Percentiles rank a stretch among this genome's conserved stretches.
These are phyloP conservation scores for Chelonus formosanus DNA, from an alignment of 2,888 invertebrate species.

Conservation along the genomic window DNA sequence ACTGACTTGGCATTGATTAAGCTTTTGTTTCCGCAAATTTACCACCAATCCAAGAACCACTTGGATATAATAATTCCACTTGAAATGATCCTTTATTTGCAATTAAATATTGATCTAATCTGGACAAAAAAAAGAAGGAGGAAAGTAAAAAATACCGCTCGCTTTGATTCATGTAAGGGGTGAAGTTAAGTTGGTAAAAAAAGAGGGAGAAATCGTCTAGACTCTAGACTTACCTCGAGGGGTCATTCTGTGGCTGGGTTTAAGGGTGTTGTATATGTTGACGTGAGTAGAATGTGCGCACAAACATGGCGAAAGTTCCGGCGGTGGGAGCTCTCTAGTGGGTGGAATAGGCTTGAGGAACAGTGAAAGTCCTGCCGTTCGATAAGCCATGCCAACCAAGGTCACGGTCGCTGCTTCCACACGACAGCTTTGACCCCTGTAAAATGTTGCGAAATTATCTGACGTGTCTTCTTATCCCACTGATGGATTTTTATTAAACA, in stretches of 20 bases:
- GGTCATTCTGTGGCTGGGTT: slow-evolving; percentile 15
- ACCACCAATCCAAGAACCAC: slow-evolving; percentile 23
- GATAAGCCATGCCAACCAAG: slow-evolving; percentile 61
- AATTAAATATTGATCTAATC: slow-evolving; percentile 36
- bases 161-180: slow-evolving; percentile 2
- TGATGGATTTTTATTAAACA: too few species aligned
- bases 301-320: slow-evolving; percentile 21
- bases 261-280: slow-evolving; percentile 3
- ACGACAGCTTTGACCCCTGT: slow-evolving; percentile 22
- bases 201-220: slow-evolving; percentile 50
- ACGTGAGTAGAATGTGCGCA: slow-evolving; percentile 14
- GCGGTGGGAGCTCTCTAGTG: slow-evolving; percentile 46
- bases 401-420: slow-evolving; percentile 60
- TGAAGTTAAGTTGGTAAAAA: slow-evolving; percentile 24
- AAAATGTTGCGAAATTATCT: too few species aligned
- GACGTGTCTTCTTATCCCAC: too few species aligned
- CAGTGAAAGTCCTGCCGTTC: slow-evolving; percentile 62
- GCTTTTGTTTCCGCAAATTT: slow-evolving; percentile 27
- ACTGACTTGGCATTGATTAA: slow-evolving; percentile 39
- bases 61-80: slow-evolving; percentile 20
- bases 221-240: slow-evolving; percentile 51
- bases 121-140: slow-evolving; percentile 28
- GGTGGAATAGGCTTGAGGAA: slow-evolving; percentile 49
- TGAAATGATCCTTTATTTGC: not conserved
- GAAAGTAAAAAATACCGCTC: slow-evolving; percentile 12